Base-by-base conservation (phyloP, 2,113 vertebrate species). In the Sapayoa aenigma region DNA sequence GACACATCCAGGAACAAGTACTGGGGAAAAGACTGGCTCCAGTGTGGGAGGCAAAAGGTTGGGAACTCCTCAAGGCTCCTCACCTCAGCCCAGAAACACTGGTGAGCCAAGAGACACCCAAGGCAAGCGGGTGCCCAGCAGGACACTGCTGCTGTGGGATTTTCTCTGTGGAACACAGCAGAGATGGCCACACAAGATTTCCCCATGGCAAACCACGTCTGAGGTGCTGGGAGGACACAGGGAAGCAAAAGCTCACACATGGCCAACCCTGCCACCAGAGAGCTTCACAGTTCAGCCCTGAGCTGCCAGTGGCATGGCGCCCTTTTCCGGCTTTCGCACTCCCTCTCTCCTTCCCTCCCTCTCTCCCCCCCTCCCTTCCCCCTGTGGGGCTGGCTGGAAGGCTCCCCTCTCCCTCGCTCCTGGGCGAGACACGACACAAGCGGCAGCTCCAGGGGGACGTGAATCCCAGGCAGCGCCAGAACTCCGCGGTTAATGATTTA, bases 151-250 rank as follows among this genome's bases (percentile, higher is more conserved):
- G 67, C 44, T 71, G 24, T 0, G 3, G 73, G 25, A 31, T 19
- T 85, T 87, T 74, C 56, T 46, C 42, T 37, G 28, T 39, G 7
- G 21, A 82, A 49, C 53, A 18, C 41, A 14, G 52, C 82, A 67
- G 81, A 58, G 56, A 20, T 0, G 4, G 59, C 37, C 24, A 7
- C 24, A 21, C 0, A 1, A 52, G 9, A 2, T 16, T 71, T 82
- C 71, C 62, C 41, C 3, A 2, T 0, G 13, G 44, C 6, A 24
- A 81, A 60, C 82, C 1, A 2, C 12, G 12, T 42, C 1, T 13
- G 42, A 81, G 56, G 78, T 8, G 3, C 33, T 4, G 44, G 39
- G 62, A 88, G 62, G 58, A 55, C 11, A 6, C 1, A 5, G 60
- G 6, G 44, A 81, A 77, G 56, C 25, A 87, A 62, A 23, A 4